Percentiles rank a stretch among this genome's conserved stretches.
Evolutionary conservation across 2,888 invertebrate species (phyloP).

Genomic region (Mimumesa dahlbomi): DNA sequence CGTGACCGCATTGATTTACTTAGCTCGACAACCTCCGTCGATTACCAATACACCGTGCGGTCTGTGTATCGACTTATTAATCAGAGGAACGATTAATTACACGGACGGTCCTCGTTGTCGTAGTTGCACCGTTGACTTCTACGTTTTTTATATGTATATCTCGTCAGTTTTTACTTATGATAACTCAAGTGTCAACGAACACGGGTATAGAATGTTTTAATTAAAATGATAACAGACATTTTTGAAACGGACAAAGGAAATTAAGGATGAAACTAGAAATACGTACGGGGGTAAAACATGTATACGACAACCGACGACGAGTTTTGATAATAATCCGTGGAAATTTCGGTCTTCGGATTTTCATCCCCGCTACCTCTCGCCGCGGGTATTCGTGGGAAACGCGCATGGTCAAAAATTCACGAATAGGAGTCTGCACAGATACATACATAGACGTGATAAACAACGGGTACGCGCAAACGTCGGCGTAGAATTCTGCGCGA

Average conservation of each 20-base stretch:
- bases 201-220: no score
- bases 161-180: no score
- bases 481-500: not conserved
- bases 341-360: no score
- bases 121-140: not conserved
- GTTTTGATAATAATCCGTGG: not conserved
- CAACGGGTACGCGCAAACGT: not conserved
- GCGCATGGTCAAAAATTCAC: not conserved
- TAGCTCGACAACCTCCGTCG: slow-evolving; percentile 8
- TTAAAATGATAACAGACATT: no score
- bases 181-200: no score
- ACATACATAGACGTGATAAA: not conserved
- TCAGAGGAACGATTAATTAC: slow-evolving; percentile 3
- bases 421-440: no score
- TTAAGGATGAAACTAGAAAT: no score
- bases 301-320: not conserved
- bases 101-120: not conserved
- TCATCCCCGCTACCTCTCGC: no score
- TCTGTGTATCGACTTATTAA: slow-evolving; percentile 14
- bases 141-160: no score
- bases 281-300: no score
- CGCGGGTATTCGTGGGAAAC: no score
- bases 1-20: slow-evolving; percentile 9
- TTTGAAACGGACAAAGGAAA: no score
- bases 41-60: slow-evolving; percentile 2